Evolutionary conservation across 2,888 invertebrate genomes (phyloP).

Genomic region (Lordiphosa fenestrarum): DNA sequence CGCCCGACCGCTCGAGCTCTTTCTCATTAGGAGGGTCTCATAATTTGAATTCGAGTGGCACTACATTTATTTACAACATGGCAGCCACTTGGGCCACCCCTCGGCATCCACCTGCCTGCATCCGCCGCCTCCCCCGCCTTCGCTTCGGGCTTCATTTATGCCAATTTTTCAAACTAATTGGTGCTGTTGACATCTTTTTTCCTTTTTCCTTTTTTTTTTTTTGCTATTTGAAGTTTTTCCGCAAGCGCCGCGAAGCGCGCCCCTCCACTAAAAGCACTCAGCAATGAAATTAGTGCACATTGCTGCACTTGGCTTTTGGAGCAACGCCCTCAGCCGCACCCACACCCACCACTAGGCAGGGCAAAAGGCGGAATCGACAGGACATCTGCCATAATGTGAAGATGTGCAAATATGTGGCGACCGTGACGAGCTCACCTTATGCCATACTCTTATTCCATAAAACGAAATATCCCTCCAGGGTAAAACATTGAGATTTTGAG

Average conservation of each 20-base stretch:
- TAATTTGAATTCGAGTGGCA: conserved; percentile 10
- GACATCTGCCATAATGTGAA: too few relatives aligned
- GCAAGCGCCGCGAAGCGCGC: conserved; percentile 14
- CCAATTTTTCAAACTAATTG: conserved; percentile 79
- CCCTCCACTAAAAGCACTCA: conserved; percentile 67
- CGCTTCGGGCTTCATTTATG: conserved; percentile 71
- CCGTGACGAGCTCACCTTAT: too few relatives aligned
- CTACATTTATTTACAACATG: conserved; percentile 20
- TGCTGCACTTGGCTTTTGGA: conserved; percentile 53
- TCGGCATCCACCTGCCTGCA: too few relatives aligned
- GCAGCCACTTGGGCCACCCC: conserved; percentile 1
- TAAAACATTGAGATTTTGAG: too few relatives aligned
- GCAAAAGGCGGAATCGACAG: not conserved
- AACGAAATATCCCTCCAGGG: too few relatives aligned
- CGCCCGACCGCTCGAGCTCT: not conserved
- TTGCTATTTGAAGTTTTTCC: conserved; percentile 38
- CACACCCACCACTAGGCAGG: conserved; percentile 4
- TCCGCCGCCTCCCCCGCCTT: too few relatives aligned
- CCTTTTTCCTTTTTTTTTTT: conserved; percentile 19
- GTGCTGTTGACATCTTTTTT: conserved; percentile 78
- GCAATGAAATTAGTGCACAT: conserved; percentile 71
- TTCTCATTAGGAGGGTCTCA: conserved; percentile 11
- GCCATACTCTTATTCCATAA: too few relatives aligned
- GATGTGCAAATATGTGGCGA: too few relatives aligned
- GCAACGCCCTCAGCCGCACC: conserved; percentile 8